Base-by-base conservation (phyloP, 2,113 vertebrate species). In the Micronycteris hirsuta region DNA sequence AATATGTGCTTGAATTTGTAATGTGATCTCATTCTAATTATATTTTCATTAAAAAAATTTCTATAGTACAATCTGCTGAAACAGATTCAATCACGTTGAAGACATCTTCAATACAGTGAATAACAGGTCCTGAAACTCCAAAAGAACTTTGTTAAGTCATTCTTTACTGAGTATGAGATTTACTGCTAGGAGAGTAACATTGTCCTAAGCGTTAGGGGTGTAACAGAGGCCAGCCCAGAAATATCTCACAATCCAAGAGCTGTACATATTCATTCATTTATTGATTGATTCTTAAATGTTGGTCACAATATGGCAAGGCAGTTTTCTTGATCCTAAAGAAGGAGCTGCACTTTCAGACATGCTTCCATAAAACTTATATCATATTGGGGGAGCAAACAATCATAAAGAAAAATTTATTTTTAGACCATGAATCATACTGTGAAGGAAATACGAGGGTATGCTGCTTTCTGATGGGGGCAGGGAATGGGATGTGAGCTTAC, bases 1-100 rank as follows among this genome's bases (percentile, higher is more conserved):
- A 73, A 86, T 91, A 24, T 67, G 58, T 86, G 10, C 43, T 81
- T 86, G 47, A 11, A 68, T 67, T 88, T 85, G 38, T 73, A 19
- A 56, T 91, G 86, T 90, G 31, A 74, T 45, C 36, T 73, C 63
- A 76, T 63, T 82, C n/a, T 78, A 87, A 82, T 94, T 91, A 95
- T 85, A 88, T 45, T 41, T 96, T 92, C 41, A 70, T 78, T 26
- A 10, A 81, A 73, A 96, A 90, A 26, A n/a, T 4, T 88, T 93
- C 61, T 82, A 7, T 68, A 80, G 31, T 85, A 43, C 11, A 80
- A 8, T 89, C 43, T 89, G 2, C 65, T 83, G 54, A 80, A 96
- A 63, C 28, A 95, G 33, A 91, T 86, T 74, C 24, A 94, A 52
- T 84, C 41, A 65, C 20, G 10, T 80, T 93, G 86, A 80, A 17